Base-by-base conservation (phyloP, 2,113 vertebrate genomes). In the Alexandromys fortis region DNA sequence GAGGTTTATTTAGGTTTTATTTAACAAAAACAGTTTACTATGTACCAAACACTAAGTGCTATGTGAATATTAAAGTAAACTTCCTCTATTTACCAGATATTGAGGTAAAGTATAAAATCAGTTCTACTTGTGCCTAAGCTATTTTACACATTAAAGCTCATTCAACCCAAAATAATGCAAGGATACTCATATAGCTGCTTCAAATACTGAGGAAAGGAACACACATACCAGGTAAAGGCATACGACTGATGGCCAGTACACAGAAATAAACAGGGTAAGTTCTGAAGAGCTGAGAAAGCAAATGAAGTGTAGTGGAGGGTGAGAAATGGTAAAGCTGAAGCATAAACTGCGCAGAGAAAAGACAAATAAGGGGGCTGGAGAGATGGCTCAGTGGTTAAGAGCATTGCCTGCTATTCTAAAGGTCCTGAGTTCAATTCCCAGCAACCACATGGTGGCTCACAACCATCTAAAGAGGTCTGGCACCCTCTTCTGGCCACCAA, bases 21-120 rank as follows among this genome's bases (percentile, higher is more conserved):
- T 92, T 89, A 92, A 24, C 42, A 90, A 93, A 96, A 28, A 87
- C 55, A 86, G 61, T 52, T 95, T 93, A 95, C 19, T 70, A 47
- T 81, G 61, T 63, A 47, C 30, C 42, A 94, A 75, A 33, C 72
- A 95, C 21, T 89, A 79, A 94, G 75, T 70, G 21, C n/a, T 96
- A 91, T 45, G 52, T 58, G 47, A 92, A 92, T 47, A 67, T 68
- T 96, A 79, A 96, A 30, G 61, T 85, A 24, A 11, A 75, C 79
- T 87, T 22, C 7, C 38, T 87, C 24, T 81, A 90, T 55, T 85
- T 97, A 78, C 22, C 90, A 4, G 33, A 63, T 16, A 91, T 21
- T 76, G 5, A n/a, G 33, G 52, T 86, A 92, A 91, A 95, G 72
- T 13, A 88, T 82, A 73, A 92, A 86, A 55, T 45, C 6, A 85